Conservation (phyloP, 2,888 invertebrate species). For the Papilio demoleus region DNA sequence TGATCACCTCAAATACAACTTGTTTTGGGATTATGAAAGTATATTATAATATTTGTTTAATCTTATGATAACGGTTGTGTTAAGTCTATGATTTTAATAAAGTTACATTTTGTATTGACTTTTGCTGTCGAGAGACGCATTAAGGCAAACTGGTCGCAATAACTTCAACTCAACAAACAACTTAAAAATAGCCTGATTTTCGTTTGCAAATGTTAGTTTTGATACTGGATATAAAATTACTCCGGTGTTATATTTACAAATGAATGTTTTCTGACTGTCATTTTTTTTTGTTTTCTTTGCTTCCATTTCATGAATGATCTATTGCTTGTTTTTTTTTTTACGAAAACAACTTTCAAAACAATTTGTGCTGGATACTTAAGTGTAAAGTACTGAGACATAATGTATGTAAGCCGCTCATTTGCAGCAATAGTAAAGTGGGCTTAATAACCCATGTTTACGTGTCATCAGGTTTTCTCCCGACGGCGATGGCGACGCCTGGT, state of each 20-base stretch:
- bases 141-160: not conserved
- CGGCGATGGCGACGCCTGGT: not conserved
- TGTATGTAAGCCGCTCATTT: conserved; percentile 18
- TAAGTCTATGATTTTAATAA: not conserved
- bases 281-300: too few relatives aligned
- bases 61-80: not conserved
- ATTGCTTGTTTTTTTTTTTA: not conserved
- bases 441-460: conserved; percentile 23
- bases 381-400: conserved; percentile 11
- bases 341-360: conserved; percentile 18
- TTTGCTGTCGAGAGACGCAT: not conserved
- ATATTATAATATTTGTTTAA: conserved; percentile 13
- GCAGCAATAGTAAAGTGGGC: conserved; percentile 18
- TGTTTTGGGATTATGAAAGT: conserved; percentile 19
- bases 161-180: too few relatives aligned
- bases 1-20: conserved; percentile 19
- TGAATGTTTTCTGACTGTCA: not conserved
- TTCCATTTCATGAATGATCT: not conserved
- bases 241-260: too few relatives aligned
- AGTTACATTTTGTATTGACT: not conserved
- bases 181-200: too few relatives aligned
- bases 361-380: conserved; percentile 10
- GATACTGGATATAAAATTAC: too few relatives aligned
- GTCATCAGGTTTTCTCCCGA: conserved; percentile 15
- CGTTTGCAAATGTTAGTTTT: too few relatives aligned